A percentile compares a stretch with the other conserved stretches of the same genome.
These are phyloP conservation scores for Eupithecia subfuscata DNA, from an alignment of 2,888 invertebrate species.

Conservation along the genomic window DNA sequence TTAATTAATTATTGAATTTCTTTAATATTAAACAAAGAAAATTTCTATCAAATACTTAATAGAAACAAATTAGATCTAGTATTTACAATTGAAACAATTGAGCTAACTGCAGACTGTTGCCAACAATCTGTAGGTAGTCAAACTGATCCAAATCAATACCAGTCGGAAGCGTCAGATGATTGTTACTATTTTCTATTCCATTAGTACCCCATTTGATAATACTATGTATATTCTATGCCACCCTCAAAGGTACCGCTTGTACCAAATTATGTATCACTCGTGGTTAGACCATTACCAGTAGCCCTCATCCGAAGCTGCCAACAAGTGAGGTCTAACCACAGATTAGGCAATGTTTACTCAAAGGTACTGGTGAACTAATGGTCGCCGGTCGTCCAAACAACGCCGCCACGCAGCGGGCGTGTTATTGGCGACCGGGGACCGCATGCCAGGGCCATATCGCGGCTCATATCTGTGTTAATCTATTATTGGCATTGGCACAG, in stretches of 20 bases:
- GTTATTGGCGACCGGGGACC: constrained; percentile 2
- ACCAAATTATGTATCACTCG: background rate
- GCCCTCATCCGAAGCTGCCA: background rate
- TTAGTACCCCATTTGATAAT: too few relatives aligned
- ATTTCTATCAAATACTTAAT: too few relatives aligned
- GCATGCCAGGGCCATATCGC: background rate
- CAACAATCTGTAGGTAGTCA: too few relatives aligned
- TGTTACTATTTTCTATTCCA: too few relatives aligned
- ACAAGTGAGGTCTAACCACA: background rate
- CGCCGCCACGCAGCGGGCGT: background rate
- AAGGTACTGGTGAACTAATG: background rate
- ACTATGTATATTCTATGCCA: background rate
- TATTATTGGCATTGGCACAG: background rate
- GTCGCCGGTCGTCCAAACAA: background rate
- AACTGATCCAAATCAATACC: too few relatives aligned
- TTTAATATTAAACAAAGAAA: too few relatives aligned
- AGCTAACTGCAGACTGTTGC: too few relatives aligned
- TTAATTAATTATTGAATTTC: too few relatives aligned
- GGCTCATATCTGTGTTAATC: background rate
- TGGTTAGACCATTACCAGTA: background rate
- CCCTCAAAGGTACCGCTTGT: background rate
- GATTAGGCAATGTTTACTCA: background rate
- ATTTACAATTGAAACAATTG: too few relatives aligned
- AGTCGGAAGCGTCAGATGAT: too few relatives aligned
- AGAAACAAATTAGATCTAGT: too few relatives aligned